Evolutionary conservation across 1,140 invertebrate genomes (phyloP).

Genomic region (Triops cancriformis): DNA sequence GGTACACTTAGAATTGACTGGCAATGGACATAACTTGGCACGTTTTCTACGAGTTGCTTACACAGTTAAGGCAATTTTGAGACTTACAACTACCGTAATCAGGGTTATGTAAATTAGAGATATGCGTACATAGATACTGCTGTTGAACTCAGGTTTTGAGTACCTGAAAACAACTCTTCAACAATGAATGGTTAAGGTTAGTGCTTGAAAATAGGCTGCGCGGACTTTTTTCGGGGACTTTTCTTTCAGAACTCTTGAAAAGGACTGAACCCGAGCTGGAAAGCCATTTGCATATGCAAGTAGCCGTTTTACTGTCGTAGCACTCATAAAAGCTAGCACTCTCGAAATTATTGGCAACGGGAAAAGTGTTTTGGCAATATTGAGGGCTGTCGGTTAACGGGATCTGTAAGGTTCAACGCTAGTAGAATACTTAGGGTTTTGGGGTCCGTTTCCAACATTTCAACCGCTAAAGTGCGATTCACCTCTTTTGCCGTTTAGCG

Average conservation of each 20-base stretch:
- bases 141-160: too few species aligned
- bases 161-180: too few species aligned
- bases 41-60: too few species aligned
- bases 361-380: background rate
- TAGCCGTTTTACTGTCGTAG: background rate
- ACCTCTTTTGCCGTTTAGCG: background rate
- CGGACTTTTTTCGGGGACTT: too few species aligned
- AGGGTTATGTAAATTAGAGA: too few species aligned
- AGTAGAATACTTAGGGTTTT: background rate
- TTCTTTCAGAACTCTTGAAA: background rate
- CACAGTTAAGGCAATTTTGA: too few species aligned
- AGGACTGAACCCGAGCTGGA: background rate
- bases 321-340: background rate
- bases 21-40: too few species aligned
- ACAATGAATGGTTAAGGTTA: too few species aligned
- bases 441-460: background rate
- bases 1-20: too few species aligned
- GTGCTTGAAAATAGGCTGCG: too few species aligned
- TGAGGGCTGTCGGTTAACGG: background rate
- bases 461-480: background rate
- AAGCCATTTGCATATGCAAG: slow-evolving; percentile 3
- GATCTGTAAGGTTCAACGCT: background rate
- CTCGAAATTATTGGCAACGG: background rate
- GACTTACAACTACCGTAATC: too few species aligned
- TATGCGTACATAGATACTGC: too few species aligned